Evolutionary conservation across 2,113 vertebrate genomes (phyloP).

Genomic region (Oriolus oriolus): DNA sequence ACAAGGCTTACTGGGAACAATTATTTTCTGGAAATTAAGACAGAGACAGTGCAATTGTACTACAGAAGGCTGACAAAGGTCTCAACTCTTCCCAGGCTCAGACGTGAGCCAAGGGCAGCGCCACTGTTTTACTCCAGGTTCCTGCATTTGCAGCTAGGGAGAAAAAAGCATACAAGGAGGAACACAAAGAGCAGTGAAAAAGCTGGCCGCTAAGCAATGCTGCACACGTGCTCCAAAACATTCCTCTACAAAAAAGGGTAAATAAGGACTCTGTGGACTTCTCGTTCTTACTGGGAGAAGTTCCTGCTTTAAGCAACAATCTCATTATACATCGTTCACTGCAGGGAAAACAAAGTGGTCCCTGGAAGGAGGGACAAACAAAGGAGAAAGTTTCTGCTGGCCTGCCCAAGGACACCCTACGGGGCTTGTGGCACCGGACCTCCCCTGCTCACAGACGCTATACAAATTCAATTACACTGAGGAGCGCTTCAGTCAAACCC

Average conservation of each 20-base stretch:
- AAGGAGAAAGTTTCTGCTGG: slow-evolving; percentile 9
- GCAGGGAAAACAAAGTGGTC: neutral
- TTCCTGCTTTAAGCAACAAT: neutral
- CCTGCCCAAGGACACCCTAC: neutral
- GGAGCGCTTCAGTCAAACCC: neutral
- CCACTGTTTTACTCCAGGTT: neutral
- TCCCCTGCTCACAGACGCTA: slow-evolving; percentile 16
- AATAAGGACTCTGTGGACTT: neutral
- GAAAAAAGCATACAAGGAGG: neutral
- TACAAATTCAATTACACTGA: slow-evolving; percentile 45
- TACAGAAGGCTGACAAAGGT: neutral
- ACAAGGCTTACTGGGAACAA: neutral
- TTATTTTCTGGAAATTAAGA: neutral
- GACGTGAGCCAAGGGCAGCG: neutral
- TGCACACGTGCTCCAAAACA: neutral
- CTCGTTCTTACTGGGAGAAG: neutral
- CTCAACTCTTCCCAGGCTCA: neutral
- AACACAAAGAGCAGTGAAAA: neutral
- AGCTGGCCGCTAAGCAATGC: neutral
- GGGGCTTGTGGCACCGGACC: neutral
- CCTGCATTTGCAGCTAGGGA: neutral
- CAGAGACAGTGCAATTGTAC: neutral
- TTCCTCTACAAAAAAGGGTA: neutral
- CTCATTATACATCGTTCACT: neutral
- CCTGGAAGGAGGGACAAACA: neutral